phyloP scores from a whole-genome alignment of 2,797 vertebrate species.

The Gobionotothen gibberifrons region DNA sequence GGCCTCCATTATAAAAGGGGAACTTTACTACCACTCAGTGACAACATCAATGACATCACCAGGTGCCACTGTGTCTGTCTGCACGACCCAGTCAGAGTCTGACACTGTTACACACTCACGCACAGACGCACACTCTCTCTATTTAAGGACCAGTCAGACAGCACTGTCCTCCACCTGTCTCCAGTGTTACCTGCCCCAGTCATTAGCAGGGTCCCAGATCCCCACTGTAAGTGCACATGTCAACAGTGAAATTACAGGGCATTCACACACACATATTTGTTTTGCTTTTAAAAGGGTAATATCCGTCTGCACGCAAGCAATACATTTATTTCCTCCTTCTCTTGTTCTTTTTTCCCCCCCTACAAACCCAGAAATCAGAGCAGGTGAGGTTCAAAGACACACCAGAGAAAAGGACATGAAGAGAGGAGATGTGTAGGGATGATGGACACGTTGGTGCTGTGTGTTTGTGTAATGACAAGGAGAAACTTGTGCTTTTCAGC shows the following conservation, averaged over 20 bases:
- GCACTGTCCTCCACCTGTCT: conserved; percentile 80
- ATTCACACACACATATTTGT: conserved; percentile 76
- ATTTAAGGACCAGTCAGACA: conserved; percentile 70
- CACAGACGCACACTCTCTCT: conserved; percentile 35
- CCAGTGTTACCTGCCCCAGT: conserved; percentile 76
- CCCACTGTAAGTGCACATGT: conserved; percentile 83
- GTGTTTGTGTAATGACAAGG: conserved; percentile 64
- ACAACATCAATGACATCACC: conserved; percentile 77
- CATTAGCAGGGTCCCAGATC: conserved; percentile 79
- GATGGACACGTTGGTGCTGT: conserved; percentile 38
- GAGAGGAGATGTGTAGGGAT: conserved; percentile 38
- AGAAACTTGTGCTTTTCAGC: conserved; percentile 36
- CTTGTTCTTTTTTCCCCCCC: conserved; percentile 20
- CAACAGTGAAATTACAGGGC: conserved; percentile 82
- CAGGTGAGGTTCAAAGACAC: conserved; percentile 69
- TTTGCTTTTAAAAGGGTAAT: conserved; percentile 80
- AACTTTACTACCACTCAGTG: conserved; percentile 63
- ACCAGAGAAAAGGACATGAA: conserved; percentile 39
- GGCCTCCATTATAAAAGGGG: conserved; percentile 51
- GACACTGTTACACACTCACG: conserved; percentile 27
- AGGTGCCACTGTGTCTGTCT: conserved; percentile 79
- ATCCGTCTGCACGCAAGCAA: conserved; percentile 78
- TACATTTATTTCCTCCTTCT: conserved; percentile 54
- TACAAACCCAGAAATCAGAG: conserved; percentile 66
- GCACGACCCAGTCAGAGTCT: conserved; percentile 51